Base-by-base conservation (phyloP, 2,797 vertebrate species). In the Dallia pectoralis region DNA sequence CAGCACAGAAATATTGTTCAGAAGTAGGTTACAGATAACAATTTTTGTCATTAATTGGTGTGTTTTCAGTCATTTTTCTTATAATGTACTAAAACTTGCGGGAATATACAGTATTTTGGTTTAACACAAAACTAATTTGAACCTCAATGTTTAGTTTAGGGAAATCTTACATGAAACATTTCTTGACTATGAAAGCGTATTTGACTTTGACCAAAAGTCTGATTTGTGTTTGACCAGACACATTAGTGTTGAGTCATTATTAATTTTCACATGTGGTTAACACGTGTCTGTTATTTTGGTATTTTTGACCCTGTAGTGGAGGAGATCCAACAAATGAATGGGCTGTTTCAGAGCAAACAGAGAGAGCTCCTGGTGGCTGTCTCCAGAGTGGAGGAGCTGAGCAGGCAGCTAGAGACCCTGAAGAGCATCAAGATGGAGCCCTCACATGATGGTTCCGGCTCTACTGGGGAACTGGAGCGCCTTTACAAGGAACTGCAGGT, bases 271-370 rank as follows among this genome's bases (percentile, higher is more conserved):
- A 1, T 59, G 22, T 59, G 53, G 25, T 25, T 27, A 59, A 25
- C 9, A 1, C 3, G 32, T 66, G 29, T 66, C 18, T n/a, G 32
- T 65, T 19, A n/a, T 70, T 33, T 30, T 29, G 25, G 18, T 63
- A 59, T 22, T 53, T 29, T 4, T 62, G 12, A 27, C 71, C 68
- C 32, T 72, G 48, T 48, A 99, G 96, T 97, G 94, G 97, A 98
- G 83, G 97, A 99, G 90, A 96, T 99, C 19, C 95, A 97, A 81
- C 96, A 97, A 93, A 96, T 98, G 96, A 97, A 92, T 73, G 92
- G 94, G 32, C 83, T 99, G 88, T 97, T 99, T 92, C 96, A 96
- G 92, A 95, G 96, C 84, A 99, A 98, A 88, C 97, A 98, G 92
- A 91, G 93, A 73, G 97, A 99, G 90, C 93, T 99, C 70, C 92